Evolutionary conservation across 1,140 invertebrate genomes (phyloP).

Genomic region (Matsumurasca onukii): DNA sequence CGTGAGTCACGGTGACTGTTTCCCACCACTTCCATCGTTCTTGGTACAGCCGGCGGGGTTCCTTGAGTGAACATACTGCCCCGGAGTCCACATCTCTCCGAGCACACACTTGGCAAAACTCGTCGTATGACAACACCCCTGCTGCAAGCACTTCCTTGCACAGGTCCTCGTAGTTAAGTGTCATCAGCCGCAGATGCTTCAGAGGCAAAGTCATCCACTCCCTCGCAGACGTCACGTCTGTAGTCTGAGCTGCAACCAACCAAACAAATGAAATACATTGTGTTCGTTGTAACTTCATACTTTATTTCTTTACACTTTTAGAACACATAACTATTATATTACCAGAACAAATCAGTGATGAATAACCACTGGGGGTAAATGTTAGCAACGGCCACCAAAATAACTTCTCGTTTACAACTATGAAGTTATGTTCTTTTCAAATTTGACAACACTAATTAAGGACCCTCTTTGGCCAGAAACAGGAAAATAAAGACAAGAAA

Average conservation of each 20-base stretch:
- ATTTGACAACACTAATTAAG: too few relatives aligned
- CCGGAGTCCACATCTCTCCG: background rate
- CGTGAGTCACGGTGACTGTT: slow-evolving; percentile 7
- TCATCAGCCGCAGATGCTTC: slow-evolving; percentile 5
- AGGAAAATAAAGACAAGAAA: too few relatives aligned
- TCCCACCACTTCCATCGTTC: slow-evolving; percentile 21
- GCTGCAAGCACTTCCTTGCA: slow-evolving; percentile 8
- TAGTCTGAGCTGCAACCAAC: slow-evolving; percentile 1
- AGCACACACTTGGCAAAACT: slow-evolving; percentile 9
- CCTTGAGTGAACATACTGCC: background rate
- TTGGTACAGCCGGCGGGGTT: background rate
- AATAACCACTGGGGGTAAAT: too few relatives aligned
- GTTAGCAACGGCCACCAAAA: too few relatives aligned
- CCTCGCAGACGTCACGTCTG: background rate
- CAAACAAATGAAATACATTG: too few relatives aligned
- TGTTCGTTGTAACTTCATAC: too few relatives aligned
- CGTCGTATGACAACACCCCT: background rate
- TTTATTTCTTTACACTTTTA: too few relatives aligned
- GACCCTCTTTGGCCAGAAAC: too few relatives aligned
- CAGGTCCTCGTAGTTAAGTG: slow-evolving; percentile 8
- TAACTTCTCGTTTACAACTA: too few relatives aligned
- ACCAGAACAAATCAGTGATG: too few relatives aligned
- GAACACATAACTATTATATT: too few relatives aligned
- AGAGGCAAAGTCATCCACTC: slow-evolving; percentile 8
- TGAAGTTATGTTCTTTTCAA: too few relatives aligned